Base-by-base conservation (phyloP, 2,888 invertebrate genomes). In the Sisyra nigra region DNA sequence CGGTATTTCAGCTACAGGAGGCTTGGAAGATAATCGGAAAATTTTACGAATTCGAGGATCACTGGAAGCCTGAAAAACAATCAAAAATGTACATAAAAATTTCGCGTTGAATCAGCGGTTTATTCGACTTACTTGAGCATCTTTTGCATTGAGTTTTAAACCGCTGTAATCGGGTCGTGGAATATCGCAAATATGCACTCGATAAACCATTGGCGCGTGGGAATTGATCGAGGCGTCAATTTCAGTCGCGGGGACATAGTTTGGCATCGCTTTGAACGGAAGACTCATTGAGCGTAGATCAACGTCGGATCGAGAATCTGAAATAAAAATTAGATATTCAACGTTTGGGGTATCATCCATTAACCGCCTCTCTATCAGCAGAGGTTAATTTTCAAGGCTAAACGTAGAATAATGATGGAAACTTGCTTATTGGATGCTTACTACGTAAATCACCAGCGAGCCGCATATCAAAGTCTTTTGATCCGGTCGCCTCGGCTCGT, bases 201-300 rank as follows among this genome's bases (percentile, higher is more conserved):
- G 76, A 67, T 80, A 89, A 1, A 63, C 52, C 41, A 88, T 76
- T 0, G 81, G 80, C 1, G 76, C 74, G 57, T 88, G 87, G 34
- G 82, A 80, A 41, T 76, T 76, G 36, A 84, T 71, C 31, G 84
- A 83, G 7, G 82, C 88, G 55, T 87, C 84, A 47, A 89, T 87
- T 66, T 89, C 89, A 0, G 80, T 82, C 18, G 87, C 87, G 1
- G 88, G 86, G 10, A 80, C 74, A 57, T 85, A 86, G 51, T 82
- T 76, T n/a, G 82, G 76, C 53, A 67, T 66, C 39, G 80, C 75
- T 58, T 86, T 84, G 55, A 87, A 86, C 0, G 86, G 84, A 45
- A 82, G 59, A 18, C 72, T 71, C 51, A 84, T 62, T 46, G 67
- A 65, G 17, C 87, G 71, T 48, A 88, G 69, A 62, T 87, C 88